These are phyloP conservation scores for Laticauda colubrina DNA, from an alignment of 2,113 vertebrate genomes.

Conservation along the genomic window DNA sequence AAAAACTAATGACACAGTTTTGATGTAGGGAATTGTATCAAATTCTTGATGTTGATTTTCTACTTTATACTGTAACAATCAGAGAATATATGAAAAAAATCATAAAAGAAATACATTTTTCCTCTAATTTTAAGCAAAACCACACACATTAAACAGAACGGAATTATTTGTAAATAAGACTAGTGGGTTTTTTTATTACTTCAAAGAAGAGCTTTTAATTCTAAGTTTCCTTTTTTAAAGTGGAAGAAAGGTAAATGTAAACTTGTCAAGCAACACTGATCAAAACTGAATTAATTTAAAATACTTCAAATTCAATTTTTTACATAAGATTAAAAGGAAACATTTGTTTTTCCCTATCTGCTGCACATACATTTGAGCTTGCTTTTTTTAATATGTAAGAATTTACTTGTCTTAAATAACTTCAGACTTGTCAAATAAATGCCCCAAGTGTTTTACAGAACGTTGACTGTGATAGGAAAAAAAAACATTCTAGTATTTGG, in stretches of 20 bases:
- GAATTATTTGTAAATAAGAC: neutral
- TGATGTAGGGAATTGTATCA: neutral
- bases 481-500: slow-evolving; percentile 47
- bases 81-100: neutral
- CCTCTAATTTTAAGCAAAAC: neutral
- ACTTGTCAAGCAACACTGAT: neutral
- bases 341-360: neutral
- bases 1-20: neutral
- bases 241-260: neutral
- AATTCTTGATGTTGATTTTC: slow-evolving; percentile 13
- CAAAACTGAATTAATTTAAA: neutral
- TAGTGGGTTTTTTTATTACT: neutral
- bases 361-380: neutral
- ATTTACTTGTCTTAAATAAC: neutral
- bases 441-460: neutral
- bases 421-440: neutral
- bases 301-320: neutral
- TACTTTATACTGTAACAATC: slow-evolving; percentile 5
- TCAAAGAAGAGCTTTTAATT: neutral
- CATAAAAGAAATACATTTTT: neutral
- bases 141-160: neutral
- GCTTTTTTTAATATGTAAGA: neutral
- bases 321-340: slow-evolving; percentile 17
- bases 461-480: slow-evolving; percentile 32
- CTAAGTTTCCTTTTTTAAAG: neutral